Evolutionary conservation across 2,797 vertebrate species (phyloP), one percentile per base, ranked within the genome.

Genomic region (Mycteria americana): DNA sequence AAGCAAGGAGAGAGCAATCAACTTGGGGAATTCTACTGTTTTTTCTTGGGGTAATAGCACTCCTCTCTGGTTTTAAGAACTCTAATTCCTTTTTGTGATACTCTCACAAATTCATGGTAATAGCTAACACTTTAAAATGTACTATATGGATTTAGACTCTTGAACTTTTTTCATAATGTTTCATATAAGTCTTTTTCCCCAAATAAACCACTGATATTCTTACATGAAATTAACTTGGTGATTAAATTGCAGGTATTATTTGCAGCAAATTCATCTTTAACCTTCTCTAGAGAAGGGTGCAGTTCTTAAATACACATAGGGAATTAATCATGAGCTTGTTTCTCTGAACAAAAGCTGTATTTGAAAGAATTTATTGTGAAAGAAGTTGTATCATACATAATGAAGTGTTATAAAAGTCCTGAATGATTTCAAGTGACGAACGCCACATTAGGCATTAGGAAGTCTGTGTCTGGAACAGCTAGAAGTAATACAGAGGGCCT

Each of bases 351-450:
- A 93, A 89, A 87, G 45, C 51, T 72, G 43, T 54, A 60, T 83
- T 83, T 91, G 74, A 92, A 93, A 92, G 30, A 82, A 87, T 69
- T 89, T 76, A 51, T 87, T 85, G 84, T 87, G 64, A 95, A 95
- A 95, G 74, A 53, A 83, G 60, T 92, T 91, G 50, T 91, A 89
- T 95, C 81, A 87, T 85, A 51, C 64, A 48, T 93, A 93, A 96
- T 93, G 90, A 96, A 92, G 86, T 91, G 88, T 72, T 96, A 85
- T 80, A 88, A 93, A 93, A 72, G 56, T 48, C 68, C 68, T 85
- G 78, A 89, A 80, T 64, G 17, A 70, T 80, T 94, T 95, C 39
- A 80, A 91, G 74, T 87, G n/a, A 87, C 80, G 95, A 92, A 91
- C 24, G 35, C 45, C 53, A 68, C 10, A 10, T 83, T 74, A 92